phyloP scores from a whole-genome alignment of 2,888 invertebrate genomes.

The Andrena flavipes region DNA sequence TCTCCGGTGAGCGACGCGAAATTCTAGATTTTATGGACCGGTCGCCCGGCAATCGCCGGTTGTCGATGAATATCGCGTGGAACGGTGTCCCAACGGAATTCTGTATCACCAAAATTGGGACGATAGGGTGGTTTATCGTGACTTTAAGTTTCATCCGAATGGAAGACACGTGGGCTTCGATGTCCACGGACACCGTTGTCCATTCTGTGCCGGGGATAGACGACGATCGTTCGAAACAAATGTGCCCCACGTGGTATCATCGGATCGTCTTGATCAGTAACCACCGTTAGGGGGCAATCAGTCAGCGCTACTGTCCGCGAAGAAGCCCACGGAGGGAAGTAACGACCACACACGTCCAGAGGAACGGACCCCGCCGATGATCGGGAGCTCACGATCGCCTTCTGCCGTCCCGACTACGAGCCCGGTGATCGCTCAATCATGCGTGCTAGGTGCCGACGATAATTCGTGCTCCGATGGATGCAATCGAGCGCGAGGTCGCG shows the following conservation, averaged over 20 bases:
- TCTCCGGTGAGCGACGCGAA: conserved; percentile 55
- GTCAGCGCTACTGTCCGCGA: conserved; percentile 66
- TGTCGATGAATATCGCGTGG: conserved; percentile 39
- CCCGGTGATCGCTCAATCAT: conserved; percentile 73
- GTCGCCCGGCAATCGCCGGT: conserved; percentile 28
- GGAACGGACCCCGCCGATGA: conserved; percentile 46
- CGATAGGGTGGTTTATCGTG: conserved; percentile 17
- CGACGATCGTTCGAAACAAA: conserved; percentile 23
- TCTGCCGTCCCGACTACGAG: conserved; percentile 47
- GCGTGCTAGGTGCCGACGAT: conserved; percentile 72
- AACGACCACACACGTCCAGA: conserved; percentile 50
- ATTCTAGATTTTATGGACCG: conserved; percentile 59
- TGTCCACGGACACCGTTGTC: not conserved
- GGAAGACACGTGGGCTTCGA: not conserved
- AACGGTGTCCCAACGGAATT: not conserved
- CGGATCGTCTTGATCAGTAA: conserved; percentile 64
- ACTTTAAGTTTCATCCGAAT: not conserved
- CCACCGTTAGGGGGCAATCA: conserved; percentile 65
- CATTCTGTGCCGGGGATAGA: not conserved
- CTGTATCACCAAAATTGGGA: not conserved
- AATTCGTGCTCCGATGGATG: conserved; percentile 74
- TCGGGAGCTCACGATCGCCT: conserved; percentile 44
- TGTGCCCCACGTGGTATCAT: conserved; percentile 46
- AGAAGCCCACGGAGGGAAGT: conserved; percentile 6
- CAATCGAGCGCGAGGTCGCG: conserved; percentile 72